Evolutionary conservation across 1,140 invertebrate genomes (phyloP), one percentile per base, ranked within the genome.

Genomic region (Heliconius hermathena): DNA sequence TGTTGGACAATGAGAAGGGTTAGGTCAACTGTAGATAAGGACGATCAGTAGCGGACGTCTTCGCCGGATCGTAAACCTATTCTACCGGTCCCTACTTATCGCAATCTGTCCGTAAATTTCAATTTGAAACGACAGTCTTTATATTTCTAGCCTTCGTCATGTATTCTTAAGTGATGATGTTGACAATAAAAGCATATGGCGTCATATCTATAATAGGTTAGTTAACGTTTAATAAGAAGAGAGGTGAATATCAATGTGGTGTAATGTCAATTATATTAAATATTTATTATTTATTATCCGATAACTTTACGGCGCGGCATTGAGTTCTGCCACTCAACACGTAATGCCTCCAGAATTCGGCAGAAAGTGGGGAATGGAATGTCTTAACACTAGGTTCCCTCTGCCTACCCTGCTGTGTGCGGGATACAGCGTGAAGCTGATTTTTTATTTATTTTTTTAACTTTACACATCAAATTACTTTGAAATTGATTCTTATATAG

Each of bases 11-110:
- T 89, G 89, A 91, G 90, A 91, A 92, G 90, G 90, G 88, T 91
- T 89, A 81, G 88, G 86, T 86, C 87, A 83, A 79, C 80, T 73
- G 82, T 82, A 90, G 92, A 93, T 92, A 92, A 92, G 85, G 81
- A 49, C 84, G 87, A 86, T 86, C 89, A 87, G 88, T 88, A 88
- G 84, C 83, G 83, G 86, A 84, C 85, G 89, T 89, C 90, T 89
- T 91, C 89, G 85, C 85, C 89, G 88, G 88, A 85, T 91, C 88
- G 88, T 91, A 91, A 92, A 89, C 81, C 86, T 85, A 87, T 89
- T 85, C 81, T 83, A 78, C 84, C 81, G 81, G 87, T 87, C 85
- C 88, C 87, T 85, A 86, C 84, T 87, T 91, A 92, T 90, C 90
- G 80, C 79, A 84, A 89, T 89, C 82, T 85, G 84, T 88, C 84